These are phyloP conservation scores for Neopelma chrysocephalum DNA, from an alignment of 2,797 vertebrate genomes.

Conservation along the genomic window DNA sequence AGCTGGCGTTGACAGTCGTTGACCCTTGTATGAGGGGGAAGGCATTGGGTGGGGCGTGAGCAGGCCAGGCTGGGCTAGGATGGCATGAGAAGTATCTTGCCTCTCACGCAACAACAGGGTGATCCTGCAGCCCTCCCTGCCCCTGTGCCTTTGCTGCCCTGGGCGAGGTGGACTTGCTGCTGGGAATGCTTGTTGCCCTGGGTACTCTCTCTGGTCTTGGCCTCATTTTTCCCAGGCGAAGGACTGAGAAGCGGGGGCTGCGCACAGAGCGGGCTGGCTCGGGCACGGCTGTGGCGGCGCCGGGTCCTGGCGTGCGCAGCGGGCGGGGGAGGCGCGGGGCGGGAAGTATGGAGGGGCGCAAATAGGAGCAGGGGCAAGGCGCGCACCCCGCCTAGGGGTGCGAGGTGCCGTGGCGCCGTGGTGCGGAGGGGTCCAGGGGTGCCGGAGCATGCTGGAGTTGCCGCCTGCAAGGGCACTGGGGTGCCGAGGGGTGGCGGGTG, in stretches of 20 bases:
- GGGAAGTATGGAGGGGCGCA: neutral
- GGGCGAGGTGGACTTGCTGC: neutral
- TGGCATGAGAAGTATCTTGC: neutral
- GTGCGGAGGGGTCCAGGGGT: neutral
- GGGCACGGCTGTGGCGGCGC: neutral
- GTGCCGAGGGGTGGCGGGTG: neutral
- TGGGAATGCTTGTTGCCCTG: neutral
- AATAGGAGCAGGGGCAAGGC: neutral
- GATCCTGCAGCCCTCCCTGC: neutral
- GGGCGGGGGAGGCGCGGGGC: neutral
- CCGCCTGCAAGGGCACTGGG: neutral
- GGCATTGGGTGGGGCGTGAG: fast-evolving
- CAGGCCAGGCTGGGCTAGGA: neutral
- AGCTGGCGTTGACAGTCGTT: neutral
- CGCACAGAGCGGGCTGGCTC: neutral
- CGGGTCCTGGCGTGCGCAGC: neutral
- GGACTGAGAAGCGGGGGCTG: neutral
- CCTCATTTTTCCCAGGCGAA: neutral
- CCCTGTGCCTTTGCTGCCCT: neutral
- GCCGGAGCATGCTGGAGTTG: neutral
- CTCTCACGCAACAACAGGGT: neutral
- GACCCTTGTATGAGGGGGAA: neutral
- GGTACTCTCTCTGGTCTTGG: neutral
- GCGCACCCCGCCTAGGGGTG: fast-evolving
- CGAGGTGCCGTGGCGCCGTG: neutral